phyloP scores from a whole-genome alignment of 2,113 vertebrate genomes.

The Patagioenas fasciata region DNA sequence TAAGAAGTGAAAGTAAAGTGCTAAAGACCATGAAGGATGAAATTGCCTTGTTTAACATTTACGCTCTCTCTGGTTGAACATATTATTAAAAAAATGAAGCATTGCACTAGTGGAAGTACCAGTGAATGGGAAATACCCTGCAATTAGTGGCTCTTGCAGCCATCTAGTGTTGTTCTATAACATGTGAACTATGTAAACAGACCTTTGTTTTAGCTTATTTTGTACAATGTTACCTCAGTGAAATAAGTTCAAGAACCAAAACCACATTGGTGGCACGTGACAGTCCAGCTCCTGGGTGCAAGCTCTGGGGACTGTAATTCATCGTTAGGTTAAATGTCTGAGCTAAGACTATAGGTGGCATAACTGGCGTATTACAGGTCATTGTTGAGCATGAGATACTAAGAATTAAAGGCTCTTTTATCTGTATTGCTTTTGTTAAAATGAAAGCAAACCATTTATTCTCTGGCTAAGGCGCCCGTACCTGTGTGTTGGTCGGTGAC shows the following conservation, averaged over 20 bases:
- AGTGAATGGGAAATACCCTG: background rate
- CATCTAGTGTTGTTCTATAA: background rate
- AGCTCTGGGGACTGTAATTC: background rate
- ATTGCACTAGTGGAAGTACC: background rate
- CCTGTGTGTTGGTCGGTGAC: conserved; percentile 76
- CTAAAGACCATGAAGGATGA: background rate
- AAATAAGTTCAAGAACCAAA: background rate
- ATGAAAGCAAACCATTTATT: background rate
- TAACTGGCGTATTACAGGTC: background rate
- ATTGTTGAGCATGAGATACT: background rate
- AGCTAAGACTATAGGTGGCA: background rate
- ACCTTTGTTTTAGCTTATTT: background rate
- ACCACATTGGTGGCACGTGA: accelerated
- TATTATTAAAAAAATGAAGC: background rate
- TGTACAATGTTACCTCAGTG: background rate
- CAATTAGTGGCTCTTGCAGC: background rate
- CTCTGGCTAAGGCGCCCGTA: background rate
- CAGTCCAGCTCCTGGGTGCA: background rate
- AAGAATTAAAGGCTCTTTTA: background rate
- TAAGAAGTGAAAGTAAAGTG: background rate
- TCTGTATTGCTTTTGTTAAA: background rate
- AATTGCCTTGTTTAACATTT: background rate
- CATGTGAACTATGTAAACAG: background rate
- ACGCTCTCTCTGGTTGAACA: background rate
- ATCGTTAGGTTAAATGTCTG: background rate